These are phyloP conservation scores for Nestor notabilis DNA, from an alignment of 2,113 vertebrate genomes.

Conservation along the genomic window DNA sequence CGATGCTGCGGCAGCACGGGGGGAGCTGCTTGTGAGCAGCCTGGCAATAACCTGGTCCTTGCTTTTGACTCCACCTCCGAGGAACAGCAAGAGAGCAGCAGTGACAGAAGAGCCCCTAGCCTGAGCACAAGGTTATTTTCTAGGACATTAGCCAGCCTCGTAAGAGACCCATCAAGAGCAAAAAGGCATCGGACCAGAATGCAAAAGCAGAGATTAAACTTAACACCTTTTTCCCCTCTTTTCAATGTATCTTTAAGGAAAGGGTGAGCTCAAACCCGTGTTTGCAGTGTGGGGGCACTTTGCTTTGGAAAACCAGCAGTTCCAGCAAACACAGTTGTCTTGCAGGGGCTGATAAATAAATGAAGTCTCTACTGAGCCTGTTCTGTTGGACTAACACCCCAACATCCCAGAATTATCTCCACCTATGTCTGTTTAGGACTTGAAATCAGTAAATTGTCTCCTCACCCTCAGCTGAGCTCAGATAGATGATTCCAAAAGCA, in stretches of 20 bases:
- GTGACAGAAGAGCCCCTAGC: not conserved
- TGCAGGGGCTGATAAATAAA: not conserved
- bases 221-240: not conserved
- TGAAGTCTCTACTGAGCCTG: not conserved
- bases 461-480: not conserved
- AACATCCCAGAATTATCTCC: not conserved
- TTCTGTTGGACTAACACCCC: not conserved
- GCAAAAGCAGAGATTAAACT: not conserved
- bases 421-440: not conserved
- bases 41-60: not conserved
- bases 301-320: not conserved
- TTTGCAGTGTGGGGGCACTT: not conserved
- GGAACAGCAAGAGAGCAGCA: not conserved
- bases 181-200: not conserved
- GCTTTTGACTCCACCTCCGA: not conserved
- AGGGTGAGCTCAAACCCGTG: not conserved
- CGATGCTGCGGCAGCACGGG: accelerated
- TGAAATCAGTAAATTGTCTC: constrained; percentile 5
- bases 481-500: not conserved
- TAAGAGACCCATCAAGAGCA: not conserved
- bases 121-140: constrained; percentile 27
- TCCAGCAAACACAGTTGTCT: not conserved
- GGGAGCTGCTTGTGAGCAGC: not conserved
- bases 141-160: constrained; percentile 6
- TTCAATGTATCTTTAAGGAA: not conserved